Base-by-base conservation (phyloP, 2,888 invertebrate species). In the Eupithecia abbreviata region DNA sequence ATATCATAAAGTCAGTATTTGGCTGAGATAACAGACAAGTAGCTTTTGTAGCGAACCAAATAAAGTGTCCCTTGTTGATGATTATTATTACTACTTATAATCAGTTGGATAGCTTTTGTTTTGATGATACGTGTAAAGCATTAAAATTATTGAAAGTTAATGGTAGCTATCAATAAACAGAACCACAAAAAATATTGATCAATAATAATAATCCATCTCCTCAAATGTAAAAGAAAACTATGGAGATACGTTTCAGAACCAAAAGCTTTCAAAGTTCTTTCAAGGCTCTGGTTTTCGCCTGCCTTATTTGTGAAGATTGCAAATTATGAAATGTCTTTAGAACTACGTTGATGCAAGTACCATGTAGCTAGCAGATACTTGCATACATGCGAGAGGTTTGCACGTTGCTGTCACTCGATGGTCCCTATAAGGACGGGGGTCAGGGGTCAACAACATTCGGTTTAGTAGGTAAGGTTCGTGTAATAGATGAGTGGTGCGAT, bases 401-500 rank as follows among this genome's bases (percentile, higher is more conserved):
- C 84, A 86, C 84, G 84, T 76, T 80, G 85, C 86, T 89, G 89
- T 88, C 89, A 89, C 85, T 89, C 86, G 86, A 85, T 85, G 86
- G 80, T 86, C 87, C 86, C 81, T 85, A 84, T 85, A 88, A 86
- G 87, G 90, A 85, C 84, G 86, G 85, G 85, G 88, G 88, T 88
- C 87, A 84, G 82, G 82, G 89, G 90, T 89, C 89, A 89, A 86
- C 89, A 89, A 89, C 90, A 90, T 92, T 90, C 86, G 87, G 90
- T 91, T 92, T 89, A 91, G 90, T 92, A 87, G 91, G 90, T 92
- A 88, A 91, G 75, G 87, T 87, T 89, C 86, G 86, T 86, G 90
- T 90, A 91, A 92, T 89, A 93, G 92, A 92, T 92, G 91, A 90
- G 89, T 89, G 86, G 88, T 85, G 88, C 88, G 92, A 93, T 92